Base-by-base conservation (phyloP, 2,888 invertebrate genomes). In the Carcina quercana region DNA sequence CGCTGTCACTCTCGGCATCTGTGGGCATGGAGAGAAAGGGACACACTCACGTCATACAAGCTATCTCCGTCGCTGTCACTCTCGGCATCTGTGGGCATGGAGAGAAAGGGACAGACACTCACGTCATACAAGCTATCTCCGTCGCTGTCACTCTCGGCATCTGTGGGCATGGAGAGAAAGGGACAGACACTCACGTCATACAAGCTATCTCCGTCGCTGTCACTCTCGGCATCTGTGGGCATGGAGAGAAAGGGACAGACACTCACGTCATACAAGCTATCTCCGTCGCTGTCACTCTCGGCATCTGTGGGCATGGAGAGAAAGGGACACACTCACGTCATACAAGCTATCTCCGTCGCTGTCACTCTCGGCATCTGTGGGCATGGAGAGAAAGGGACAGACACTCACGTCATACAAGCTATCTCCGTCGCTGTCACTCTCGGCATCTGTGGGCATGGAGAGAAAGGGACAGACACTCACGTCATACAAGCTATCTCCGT, bases 241-340 rank as follows among this genome's bases (percentile, higher is more conserved):
- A n/a, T n/a, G n/a, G n/a, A n/a, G n/a, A n/a, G n/a, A n/a, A n/a
- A n/a, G n/a, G n/a, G n/a, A n/a, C 21, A 5, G 11, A 3, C 5
- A 20, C 28, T 29, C 10, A 29, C 28, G 8, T 29, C 28, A 14
- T 29, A 29, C 5, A 29, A 13, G 21, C 28, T 29, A n/a, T 21
- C 28, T 4, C 21, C 28, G n/a, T 14, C 20, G 5, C 8, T 3
- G 20, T 15, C 22, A n/a, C 21, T 28, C 5, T 28, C 8, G n/a
- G n/a, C n/a, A n/a, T n/a, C n/a, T n/a, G n/a, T n/a, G n/a, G n/a
- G n/a, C n/a, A n/a, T n/a, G n/a, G n/a, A n/a, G n/a, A n/a, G n/a
- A n/a, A n/a, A n/a, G n/a, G n/a, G n/a, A n/a, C n/a, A 3, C 5
- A 20, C 28, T 29, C 10, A 29, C 28, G 8, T 29, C 28, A 14